Percentiles rank a stretch among this genome's conserved stretches.
Conservation (phyloP, 1,140 invertebrate species). For the Copidosoma floridanum region DNA sequence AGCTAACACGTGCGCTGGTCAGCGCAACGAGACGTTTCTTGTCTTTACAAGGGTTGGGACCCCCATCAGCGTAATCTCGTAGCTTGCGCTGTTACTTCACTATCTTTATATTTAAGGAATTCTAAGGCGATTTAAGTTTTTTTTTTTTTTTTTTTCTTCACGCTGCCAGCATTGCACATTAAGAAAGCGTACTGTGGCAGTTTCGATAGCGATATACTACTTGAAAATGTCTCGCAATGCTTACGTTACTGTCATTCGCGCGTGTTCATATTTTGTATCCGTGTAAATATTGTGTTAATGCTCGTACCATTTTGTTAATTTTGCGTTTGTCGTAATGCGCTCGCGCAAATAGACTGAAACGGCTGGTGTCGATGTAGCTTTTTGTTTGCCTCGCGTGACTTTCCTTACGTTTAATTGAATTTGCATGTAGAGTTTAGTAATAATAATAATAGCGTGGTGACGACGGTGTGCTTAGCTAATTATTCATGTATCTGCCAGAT, state of each 20-base stretch:
- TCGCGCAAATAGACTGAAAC: conserved; percentile 16
- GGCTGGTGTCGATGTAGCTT: conserved; percentile 19
- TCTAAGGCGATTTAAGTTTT: background rate
- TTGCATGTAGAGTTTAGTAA: conserved; percentile 52
- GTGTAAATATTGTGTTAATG: conserved; percentile 20
- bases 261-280: conserved; percentile 8
- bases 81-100: conserved; percentile 3
- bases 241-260: conserved; percentile 19
- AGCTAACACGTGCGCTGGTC: conserved; percentile 20
- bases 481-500: conserved; percentile 10
- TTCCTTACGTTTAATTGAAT: conserved; percentile 55
- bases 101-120: conserved; percentile 1
- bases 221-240: conserved; percentile 25
- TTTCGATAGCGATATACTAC: conserved; percentile 18
- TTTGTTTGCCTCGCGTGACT: conserved; percentile 36
- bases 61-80: too few relatives aligned
- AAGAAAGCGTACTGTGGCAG: conserved; percentile 1
- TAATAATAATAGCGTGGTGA: conserved; percentile 50
- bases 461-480: conserved; percentile 30
- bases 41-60: background rate
- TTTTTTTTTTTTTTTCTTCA: conserved; percentile 2
- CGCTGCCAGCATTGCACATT: background rate
- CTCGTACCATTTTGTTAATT: too few relatives aligned
- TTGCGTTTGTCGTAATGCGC: conserved; percentile 5
- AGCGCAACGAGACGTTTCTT: conserved; percentile 20